phyloP scores from a whole-genome alignment of 2,797 vertebrate genomes.

The Pyrocephalus nanus region DNA sequence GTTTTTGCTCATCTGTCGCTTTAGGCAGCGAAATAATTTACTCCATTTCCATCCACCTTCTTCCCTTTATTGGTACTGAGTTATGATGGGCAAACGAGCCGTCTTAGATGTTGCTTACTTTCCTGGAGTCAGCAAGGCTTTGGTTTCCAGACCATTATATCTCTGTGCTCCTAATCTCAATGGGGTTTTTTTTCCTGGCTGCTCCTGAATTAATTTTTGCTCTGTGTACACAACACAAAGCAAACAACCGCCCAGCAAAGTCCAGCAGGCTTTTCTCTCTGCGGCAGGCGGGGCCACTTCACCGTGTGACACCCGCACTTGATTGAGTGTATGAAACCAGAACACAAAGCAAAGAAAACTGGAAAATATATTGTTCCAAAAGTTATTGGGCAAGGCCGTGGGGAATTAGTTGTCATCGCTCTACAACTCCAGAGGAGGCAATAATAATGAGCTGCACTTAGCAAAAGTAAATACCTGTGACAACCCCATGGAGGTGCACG shows the following conservation, averaged over 20 bases:
- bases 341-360: slow-evolving; percentile 47
- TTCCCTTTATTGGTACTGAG: slow-evolving; percentile 6
- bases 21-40: slow-evolving; percentile 27
- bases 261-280: not conserved
- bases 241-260: slow-evolving; percentile 35
- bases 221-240: slow-evolving; percentile 51
- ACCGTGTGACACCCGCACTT: rapidly evolving
- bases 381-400: not conserved
- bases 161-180: not conserved
- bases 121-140: slow-evolving; percentile 8
- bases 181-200: not conserved
- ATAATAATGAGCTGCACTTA: slow-evolving; percentile 38
- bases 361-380: not conserved
- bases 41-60: slow-evolving; percentile 39
- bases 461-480: slow-evolving; percentile 4
- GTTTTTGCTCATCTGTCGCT: not conserved
- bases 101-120: not conserved
- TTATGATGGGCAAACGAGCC: not conserved
- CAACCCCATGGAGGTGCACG: not conserved
- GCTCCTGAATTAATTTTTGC: slow-evolving; percentile 27
- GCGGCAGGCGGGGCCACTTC: not conserved
- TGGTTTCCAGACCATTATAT: not conserved
- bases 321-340: not conserved
- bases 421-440: not conserved
- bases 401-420: slow-evolving; percentile 24